phyloP scores from a whole-genome alignment of 2,113 vertebrate species.

The Megatriorchis doriae region DNA sequence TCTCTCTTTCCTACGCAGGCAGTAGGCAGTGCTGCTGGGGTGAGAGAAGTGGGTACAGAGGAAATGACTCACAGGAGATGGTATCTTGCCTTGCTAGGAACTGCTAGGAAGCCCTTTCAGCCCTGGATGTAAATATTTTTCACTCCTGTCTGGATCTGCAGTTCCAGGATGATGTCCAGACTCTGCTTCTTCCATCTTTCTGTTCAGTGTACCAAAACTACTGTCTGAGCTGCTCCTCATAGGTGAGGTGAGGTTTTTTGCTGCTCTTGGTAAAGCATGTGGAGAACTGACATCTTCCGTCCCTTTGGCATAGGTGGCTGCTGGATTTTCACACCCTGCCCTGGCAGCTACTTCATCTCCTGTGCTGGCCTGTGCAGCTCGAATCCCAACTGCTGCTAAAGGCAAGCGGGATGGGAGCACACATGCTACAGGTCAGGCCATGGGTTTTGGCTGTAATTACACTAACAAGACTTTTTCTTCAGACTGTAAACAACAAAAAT shows the following conservation, averaged over 20 bases:
- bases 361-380: neutral
- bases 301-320: neutral
- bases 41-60: neutral
- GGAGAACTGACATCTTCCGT: accelerated
- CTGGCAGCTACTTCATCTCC: neutral
- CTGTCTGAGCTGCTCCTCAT: neutral
- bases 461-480: neutral
- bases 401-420: neutral
- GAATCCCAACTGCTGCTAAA: neutral
- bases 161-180: neutral
- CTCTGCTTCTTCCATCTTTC: neutral
- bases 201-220: neutral
- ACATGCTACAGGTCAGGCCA: neutral
- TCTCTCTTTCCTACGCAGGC: neutral
- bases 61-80: neutral
- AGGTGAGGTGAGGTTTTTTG: neutral
- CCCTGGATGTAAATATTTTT: neutral
- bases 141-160: neutral
- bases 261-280: neutral
- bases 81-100: neutral
- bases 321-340: neutral
- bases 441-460: neutral
- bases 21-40: neutral
- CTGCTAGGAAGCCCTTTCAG: neutral
- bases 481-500: neutral